Conservation (phyloP, 2,797 vertebrate species). For the Gymnoscopelus microlampas region DNA sequence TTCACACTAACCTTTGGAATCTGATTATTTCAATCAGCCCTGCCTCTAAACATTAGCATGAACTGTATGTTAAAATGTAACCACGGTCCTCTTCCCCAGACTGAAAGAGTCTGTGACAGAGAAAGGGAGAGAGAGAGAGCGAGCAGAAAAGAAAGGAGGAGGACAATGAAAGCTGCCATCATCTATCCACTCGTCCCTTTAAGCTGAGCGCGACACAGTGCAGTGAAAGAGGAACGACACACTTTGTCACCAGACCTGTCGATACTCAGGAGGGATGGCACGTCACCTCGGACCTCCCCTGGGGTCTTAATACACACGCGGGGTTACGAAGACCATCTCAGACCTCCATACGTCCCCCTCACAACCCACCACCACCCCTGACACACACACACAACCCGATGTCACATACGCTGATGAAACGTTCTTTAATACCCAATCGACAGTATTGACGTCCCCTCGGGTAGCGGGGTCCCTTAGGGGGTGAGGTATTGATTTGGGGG, state of each 20-base stretch:
- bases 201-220: conserved; percentile 47
- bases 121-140: neutral
- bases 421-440: conserved; percentile 85
- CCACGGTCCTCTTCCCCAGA: neutral
- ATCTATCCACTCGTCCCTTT: conserved; percentile 19
- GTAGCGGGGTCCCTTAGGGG: conserved; percentile 59
- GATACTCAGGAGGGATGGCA: conserved; percentile 70
- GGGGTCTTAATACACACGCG: conserved; percentile 72
- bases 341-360: conserved; percentile 35
- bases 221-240: conserved; percentile 44
- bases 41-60: too few species aligned
- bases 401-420: conserved; percentile 77
- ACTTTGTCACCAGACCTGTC: conserved; percentile 74
- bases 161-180: neutral
- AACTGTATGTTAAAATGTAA: too few species aligned
- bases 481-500: conserved; percentile 76
- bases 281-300: conserved; percentile 66
- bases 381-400: conserved; percentile 55
- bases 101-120: neutral
- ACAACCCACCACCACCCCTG: conserved; percentile 47
- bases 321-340: conserved; percentile 61
- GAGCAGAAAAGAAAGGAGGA: conserved; percentile 3
- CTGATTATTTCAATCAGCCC: too few species aligned
- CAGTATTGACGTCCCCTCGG: conserved; percentile 81
- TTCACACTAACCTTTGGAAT: too few species aligned